A percentile compares a stretch with the other conserved stretches of the same genome.
Conservation (phyloP, 1,140 invertebrate genomes). For the Brachystomella parvula region DNA sequence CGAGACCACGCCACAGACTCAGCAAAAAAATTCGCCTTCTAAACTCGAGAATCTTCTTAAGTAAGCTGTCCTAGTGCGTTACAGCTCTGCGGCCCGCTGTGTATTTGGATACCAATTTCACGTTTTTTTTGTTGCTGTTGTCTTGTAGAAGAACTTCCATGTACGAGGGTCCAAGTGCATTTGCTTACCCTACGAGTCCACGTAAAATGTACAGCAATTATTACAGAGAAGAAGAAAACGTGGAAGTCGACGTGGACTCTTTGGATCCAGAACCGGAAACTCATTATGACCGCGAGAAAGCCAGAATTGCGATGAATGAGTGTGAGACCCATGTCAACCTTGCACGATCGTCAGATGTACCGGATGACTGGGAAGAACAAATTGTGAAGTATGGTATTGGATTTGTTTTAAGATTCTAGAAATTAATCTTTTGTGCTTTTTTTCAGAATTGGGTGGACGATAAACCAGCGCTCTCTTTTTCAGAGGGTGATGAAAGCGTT, state of each 20-base stretch:
- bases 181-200: neutral
- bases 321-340: conserved; percentile 57
- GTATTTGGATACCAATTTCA: neutral
- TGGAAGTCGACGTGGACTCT: conserved; percentile 27
- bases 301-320: conserved; percentile 61
- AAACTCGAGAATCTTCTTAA: conserved; percentile 20
- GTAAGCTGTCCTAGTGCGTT: conserved; percentile 1
- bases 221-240: conserved; percentile 1
- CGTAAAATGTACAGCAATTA: neutral
- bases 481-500: conserved; percentile 58
- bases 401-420: neutral
- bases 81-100: neutral
- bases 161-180: neutral
- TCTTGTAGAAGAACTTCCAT: neutral
- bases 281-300: conserved; percentile 57
- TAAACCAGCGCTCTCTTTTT: conserved; percentile 58
- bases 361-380: conserved; percentile 62
- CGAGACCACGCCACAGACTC: neutral
- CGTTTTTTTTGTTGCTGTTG: neutral
- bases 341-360: conserved; percentile 51
- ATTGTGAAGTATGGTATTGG: conserved; percentile 51
- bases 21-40: neutral
- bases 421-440: conserved; percentile 16
- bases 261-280: conserved; percentile 11
- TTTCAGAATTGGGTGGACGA: conserved; percentile 56